Conservation (phyloP, 2,888 invertebrate species). For the Abrostola tripartita region DNA sequence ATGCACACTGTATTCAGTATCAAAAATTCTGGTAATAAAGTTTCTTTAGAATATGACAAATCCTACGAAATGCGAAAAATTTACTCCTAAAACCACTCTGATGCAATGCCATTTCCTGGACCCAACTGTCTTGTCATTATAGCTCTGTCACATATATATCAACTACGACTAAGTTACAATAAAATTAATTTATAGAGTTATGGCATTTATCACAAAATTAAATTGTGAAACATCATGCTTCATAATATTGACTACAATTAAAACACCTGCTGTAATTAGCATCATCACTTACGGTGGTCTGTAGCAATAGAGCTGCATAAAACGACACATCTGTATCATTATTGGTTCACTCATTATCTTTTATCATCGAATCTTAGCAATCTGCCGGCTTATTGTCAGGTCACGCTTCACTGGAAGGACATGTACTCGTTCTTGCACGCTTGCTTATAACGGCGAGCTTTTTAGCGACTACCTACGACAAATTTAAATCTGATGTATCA, state of each 20-base stretch:
- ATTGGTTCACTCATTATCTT: not conserved
- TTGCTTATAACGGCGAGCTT: not conserved
- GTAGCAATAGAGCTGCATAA: not conserved
- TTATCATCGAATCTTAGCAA: not conserved
- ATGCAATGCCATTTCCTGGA: too few species aligned
- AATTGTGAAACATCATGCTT: not conserved
- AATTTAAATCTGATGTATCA: not conserved
- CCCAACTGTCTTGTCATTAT: too few species aligned
- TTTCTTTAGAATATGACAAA: too few species aligned
- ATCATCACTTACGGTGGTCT: not conserved
- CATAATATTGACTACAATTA: not conserved
- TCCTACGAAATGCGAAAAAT: too few species aligned
- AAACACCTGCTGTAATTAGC: not conserved
- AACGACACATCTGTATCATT: not conserved
- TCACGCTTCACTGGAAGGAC: conserved; percentile 2
- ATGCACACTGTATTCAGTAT: too few species aligned
- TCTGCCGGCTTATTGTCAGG: not conserved
- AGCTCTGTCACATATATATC: too few species aligned
- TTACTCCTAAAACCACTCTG: too few species aligned
- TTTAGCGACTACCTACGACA: not conserved
- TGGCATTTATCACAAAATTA: not conserved
- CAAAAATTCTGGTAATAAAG: too few species aligned
- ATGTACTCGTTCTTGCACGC: not conserved
- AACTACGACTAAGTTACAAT: too few species aligned
- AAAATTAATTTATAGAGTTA: not conserved